These are phyloP conservation scores for Vulpes ferrilata DNA, from an alignment of 2,113 vertebrate species.

Conservation along the genomic window DNA sequence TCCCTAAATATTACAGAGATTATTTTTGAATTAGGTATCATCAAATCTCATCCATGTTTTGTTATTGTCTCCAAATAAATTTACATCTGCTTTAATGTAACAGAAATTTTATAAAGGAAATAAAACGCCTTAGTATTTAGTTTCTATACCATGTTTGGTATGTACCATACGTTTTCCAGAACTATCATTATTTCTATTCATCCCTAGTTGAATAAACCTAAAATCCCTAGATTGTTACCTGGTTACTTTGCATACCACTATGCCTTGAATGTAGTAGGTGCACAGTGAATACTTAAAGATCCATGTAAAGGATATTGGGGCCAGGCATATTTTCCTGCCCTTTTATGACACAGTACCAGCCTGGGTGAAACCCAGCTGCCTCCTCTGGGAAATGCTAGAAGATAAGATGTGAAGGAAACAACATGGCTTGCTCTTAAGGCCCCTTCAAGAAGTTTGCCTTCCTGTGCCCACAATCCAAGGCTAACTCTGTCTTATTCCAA, in stretches of 20 bases:
- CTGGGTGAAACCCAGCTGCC: not conserved
- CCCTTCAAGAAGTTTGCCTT: not conserved
- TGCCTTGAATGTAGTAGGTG: accelerated
- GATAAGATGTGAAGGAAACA: not conserved
- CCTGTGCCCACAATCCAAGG: no score
- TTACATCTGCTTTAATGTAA: not conserved
- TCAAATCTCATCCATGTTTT: not conserved
- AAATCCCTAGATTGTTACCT: not conserved
- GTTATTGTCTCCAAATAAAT: not conserved
- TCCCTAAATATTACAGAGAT: not conserved
- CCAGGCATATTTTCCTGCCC: not conserved
- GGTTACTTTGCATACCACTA: not conserved
- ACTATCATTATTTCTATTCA: not conserved
- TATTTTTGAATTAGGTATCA: not conserved
- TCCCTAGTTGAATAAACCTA: no score
- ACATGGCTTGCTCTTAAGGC: accelerated
- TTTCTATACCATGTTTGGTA: not conserved
- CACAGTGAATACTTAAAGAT: not conserved
- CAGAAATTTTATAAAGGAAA: not conserved
- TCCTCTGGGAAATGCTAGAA: not conserved
- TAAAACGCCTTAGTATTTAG: not conserved
- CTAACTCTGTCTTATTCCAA: accelerated
- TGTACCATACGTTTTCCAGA: not conserved
- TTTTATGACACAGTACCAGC: not conserved
- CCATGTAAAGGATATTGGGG: not conserved